phyloP scores from a whole-genome alignment of 2,797 vertebrate genomes.

The Dendrocincla tyrannina region DNA sequence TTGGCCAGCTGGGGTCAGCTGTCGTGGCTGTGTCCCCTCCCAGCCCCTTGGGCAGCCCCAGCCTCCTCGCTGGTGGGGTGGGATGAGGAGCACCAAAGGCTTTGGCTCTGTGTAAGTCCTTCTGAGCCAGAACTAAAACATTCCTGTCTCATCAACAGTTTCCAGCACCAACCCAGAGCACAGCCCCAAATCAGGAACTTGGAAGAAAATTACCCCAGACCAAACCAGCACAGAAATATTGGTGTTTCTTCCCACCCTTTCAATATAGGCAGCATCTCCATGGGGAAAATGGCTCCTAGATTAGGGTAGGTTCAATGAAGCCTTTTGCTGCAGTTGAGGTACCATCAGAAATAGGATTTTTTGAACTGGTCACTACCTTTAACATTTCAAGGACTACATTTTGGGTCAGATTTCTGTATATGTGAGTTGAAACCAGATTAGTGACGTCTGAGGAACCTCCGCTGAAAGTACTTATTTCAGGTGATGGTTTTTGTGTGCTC shows the following conservation, averaged over 20 bases:
- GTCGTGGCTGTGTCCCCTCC: background rate
- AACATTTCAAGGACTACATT: background rate
- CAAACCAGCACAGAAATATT: background rate
- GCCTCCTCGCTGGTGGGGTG: accelerated
- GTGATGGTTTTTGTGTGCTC: background rate
- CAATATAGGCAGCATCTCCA: background rate
- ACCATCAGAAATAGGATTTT: background rate
- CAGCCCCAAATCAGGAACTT: background rate
- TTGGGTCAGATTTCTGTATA: background rate
- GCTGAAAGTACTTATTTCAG: background rate
- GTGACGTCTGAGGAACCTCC: background rate
- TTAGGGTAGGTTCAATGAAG: background rate
- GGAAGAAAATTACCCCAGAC: background rate
- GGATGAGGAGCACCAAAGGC: background rate
- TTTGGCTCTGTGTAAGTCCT: background rate
- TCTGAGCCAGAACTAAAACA: background rate
- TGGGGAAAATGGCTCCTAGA: background rate
- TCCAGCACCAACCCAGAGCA: background rate
- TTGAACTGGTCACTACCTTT: background rate
- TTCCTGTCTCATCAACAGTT: background rate
- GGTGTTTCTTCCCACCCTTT: accelerated
- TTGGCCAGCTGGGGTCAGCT: background rate
- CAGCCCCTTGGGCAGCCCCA: background rate
- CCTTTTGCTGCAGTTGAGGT: background rate
- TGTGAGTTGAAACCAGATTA: background rate